Evolutionary conservation across 2,888 invertebrate species (phyloP).

Genomic region (Drosophila robusta): DNA sequence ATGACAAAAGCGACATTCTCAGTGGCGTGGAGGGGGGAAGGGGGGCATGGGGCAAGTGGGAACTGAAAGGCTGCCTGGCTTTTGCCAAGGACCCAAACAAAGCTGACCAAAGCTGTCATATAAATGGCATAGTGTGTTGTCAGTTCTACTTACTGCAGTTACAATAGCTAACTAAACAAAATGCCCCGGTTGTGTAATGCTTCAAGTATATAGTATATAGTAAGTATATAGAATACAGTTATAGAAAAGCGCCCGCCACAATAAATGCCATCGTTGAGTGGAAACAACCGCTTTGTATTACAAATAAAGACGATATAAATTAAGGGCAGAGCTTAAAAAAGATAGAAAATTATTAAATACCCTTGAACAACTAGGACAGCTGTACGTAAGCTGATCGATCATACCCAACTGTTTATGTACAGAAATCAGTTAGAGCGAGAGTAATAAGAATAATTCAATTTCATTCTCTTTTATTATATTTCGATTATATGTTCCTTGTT

Average conservation of each 20-base stretch:
- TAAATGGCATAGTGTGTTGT: constrained; percentile 45
- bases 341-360: background rate
- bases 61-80: constrained; percentile 11
- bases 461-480: background rate
- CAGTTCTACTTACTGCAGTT: constrained; percentile 25
- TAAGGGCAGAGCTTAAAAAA: background rate
- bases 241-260: background rate
- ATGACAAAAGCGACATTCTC: constrained; percentile 51
- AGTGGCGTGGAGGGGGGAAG: background rate
- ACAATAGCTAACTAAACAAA: constrained; percentile 27
- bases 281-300: constrained; percentile 6
- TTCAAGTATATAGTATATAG: background rate
- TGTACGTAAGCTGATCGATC: too few species aligned
- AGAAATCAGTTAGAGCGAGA: too few species aligned
- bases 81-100: constrained; percentile 33
- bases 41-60: background rate
- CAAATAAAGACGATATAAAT: background rate
- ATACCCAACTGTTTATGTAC: too few species aligned
- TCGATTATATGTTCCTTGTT: too few species aligned
- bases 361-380: background rate
- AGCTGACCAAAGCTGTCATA: constrained; percentile 58
- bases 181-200: constrained; percentile 21
- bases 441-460: background rate
- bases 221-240: background rate
- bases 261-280: constrained; percentile 1